phyloP scores from a whole-genome alignment of 1,140 invertebrate genomes.

The Drosophila ohnishii region DNA sequence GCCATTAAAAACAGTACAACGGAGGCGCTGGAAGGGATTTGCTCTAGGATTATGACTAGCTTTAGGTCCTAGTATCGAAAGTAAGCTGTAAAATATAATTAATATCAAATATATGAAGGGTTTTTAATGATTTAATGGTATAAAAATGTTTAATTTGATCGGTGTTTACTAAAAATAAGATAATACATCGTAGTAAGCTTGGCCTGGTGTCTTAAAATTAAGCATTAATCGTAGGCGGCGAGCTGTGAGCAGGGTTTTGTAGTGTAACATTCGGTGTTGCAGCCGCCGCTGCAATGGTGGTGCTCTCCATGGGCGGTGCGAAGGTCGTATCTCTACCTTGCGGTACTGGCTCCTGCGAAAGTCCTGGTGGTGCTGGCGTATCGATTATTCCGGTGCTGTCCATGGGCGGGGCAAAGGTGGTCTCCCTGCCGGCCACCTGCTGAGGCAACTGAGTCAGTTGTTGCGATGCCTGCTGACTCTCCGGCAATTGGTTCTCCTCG shows the following conservation, averaged over 20 bases:
- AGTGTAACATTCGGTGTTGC: background rate
- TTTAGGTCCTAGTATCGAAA: constrained; percentile 40
- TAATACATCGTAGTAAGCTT: constrained; percentile 21
- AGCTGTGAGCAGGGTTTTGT: constrained; percentile 1
- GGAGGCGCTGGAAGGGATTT: constrained; percentile 65
- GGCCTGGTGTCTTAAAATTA: background rate
- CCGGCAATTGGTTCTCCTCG: background rate
- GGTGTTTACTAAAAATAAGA: background rate
- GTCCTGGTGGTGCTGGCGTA: background rate
- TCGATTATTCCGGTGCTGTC: constrained; percentile 47
- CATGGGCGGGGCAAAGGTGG: constrained; percentile 56
- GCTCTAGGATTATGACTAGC: constrained; percentile 56
- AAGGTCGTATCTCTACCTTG: constrained; percentile 43
- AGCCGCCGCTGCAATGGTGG: background rate
- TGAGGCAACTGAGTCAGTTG: too few species aligned
- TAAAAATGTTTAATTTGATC: constrained; percentile 4
- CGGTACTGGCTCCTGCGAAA: background rate
- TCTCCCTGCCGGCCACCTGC: constrained; percentile 22
- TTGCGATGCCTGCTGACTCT: background rate
- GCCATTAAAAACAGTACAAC: constrained; percentile 60
- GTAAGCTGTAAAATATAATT: background rate
- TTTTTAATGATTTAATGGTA: constrained; percentile 1
- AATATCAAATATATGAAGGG: background rate
- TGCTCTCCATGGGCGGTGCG: constrained; percentile 42
- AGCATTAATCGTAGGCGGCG: constrained; percentile 6